A percentile compares a stretch with the other conserved stretches of the same genome.
phyloP scores from a whole-genome alignment of 2,797 vertebrate genomes.

The Aldrovandia affinis region DNA sequence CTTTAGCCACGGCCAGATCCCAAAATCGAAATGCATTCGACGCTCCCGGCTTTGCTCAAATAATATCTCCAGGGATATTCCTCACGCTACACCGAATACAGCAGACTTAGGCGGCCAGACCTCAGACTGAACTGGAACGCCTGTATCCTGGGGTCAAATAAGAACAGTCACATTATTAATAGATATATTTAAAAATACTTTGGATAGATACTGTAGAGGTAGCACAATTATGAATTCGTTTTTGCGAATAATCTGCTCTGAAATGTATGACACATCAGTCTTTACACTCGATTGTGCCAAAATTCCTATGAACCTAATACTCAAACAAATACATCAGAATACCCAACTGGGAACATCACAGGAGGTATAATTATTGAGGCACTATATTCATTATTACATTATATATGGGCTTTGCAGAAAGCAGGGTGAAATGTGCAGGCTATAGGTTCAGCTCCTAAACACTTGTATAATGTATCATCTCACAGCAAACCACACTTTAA shows the following conservation, averaged over 20 bases:
- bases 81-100: slow-evolving; percentile 32
- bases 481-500: background rate
- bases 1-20: slow-evolving; percentile 47
- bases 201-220: too few relatives aligned
- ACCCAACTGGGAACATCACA: too few relatives aligned
- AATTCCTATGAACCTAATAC: too few relatives aligned
- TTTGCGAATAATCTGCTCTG: too few relatives aligned
- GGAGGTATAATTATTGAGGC: too few relatives aligned
- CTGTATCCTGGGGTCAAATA: slow-evolving; percentile 8
- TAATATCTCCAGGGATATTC: slow-evolving; percentile 47
- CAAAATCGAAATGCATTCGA: slow-evolving; percentile 39
- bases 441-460: slow-evolving; percentile 16
- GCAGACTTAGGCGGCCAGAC: slow-evolving; percentile 29
- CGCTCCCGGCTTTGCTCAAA: slow-evolving; percentile 38
- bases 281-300: too few relatives aligned
- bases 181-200: too few relatives aligned
- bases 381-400: background rate
- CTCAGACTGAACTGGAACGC: slow-evolving; percentile 5
- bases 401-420: background rate
- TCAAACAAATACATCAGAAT: too few relatives aligned
- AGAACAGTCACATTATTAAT: background rate
- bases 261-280: too few relatives aligned
- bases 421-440: background rate
- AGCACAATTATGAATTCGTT: too few relatives aligned
- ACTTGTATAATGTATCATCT: background rate